Conservation (phyloP, 2,888 invertebrate species). For the Hirtodrosophila alboralis region DNA sequence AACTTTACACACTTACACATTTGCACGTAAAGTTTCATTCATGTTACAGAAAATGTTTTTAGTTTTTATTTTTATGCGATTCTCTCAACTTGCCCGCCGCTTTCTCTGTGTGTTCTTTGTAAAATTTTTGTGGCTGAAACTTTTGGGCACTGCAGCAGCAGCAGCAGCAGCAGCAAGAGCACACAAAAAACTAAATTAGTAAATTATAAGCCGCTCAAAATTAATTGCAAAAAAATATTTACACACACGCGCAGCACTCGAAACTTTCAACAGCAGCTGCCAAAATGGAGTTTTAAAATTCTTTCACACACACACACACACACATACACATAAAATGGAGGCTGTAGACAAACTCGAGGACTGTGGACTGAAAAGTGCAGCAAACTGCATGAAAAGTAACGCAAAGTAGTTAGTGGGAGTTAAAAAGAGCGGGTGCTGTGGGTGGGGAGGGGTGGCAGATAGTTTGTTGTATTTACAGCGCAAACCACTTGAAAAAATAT, state of each 20-base stretch:
- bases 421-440: no score
- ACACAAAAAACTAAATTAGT: slow-evolving; percentile 73
- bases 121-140: slow-evolving; percentile 64
- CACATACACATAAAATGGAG: slow-evolving; percentile 14
- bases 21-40: slow-evolving; percentile 50
- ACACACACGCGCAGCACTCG: slow-evolving; percentile 70
- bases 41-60: slow-evolving; percentile 29
- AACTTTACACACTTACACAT: slow-evolving; percentile 51
- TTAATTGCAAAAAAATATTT: slow-evolving; percentile 80
- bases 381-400: slow-evolving; percentile 56
- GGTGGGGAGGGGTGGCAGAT: slow-evolving; percentile 32
- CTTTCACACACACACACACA: slow-evolving; percentile 46
- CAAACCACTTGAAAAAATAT: slow-evolving; percentile 80
- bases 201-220: slow-evolving; percentile 80
- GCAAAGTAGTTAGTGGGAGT: slow-evolving; percentile 37
- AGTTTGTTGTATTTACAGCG: slow-evolving; percentile 79
- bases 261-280: slow-evolving; percentile 60
- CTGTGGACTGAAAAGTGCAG: slow-evolving; percentile 35
- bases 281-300: slow-evolving; percentile 77
- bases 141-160: slow-evolving; percentile 39
- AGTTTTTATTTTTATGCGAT: slow-evolving; percentile 1
- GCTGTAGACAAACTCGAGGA: slow-evolving; percentile 10
- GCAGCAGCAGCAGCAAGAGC: no score
- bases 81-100: not conserved
- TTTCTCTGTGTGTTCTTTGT: slow-evolving; percentile 40